phyloP scores from a whole-genome alignment of 2,888 invertebrate genomes.

The Hipparchia sbordonii region DNA sequence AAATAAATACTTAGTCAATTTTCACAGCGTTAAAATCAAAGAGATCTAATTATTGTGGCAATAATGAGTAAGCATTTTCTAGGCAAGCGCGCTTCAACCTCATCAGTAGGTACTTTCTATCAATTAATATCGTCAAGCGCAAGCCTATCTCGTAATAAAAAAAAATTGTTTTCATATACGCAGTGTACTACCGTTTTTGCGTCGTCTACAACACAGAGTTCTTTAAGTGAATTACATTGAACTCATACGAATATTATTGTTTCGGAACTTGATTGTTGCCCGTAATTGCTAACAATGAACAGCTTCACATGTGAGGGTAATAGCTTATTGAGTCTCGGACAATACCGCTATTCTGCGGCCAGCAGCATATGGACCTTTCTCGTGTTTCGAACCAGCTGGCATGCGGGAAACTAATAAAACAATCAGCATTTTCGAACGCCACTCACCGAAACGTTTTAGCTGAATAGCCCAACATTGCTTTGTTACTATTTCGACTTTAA shows the following conservation, averaged over 20 bases:
- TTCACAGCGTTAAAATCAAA: too few relatives aligned
- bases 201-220: conserved; percentile 14
- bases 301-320: conserved; percentile 40
- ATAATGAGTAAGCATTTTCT: too few relatives aligned
- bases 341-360: conserved; percentile 49
- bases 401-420: conserved; percentile 47
- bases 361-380: conserved; percentile 49
- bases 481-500: background rate
- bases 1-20: too few relatives aligned
- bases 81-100: too few relatives aligned
- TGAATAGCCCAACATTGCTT: conserved; percentile 26
- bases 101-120: too few relatives aligned
- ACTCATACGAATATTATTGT: conserved; percentile 37
- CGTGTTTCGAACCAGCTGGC: conserved; percentile 50
- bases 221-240: conserved; percentile 22
- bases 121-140: too few relatives aligned
- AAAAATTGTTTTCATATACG: background rate
- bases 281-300: conserved; percentile 41
- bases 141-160: too few relatives aligned
- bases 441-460: conserved; percentile 29
- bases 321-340: conserved; percentile 47
- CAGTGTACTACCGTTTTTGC: background rate
- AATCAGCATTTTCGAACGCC: conserved; percentile 39
- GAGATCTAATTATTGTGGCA: too few relatives aligned
- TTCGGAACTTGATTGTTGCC: conserved; percentile 40